Base-by-base conservation (phyloP, 1,140 invertebrate species). In the Rhysida immarginata region DNA sequence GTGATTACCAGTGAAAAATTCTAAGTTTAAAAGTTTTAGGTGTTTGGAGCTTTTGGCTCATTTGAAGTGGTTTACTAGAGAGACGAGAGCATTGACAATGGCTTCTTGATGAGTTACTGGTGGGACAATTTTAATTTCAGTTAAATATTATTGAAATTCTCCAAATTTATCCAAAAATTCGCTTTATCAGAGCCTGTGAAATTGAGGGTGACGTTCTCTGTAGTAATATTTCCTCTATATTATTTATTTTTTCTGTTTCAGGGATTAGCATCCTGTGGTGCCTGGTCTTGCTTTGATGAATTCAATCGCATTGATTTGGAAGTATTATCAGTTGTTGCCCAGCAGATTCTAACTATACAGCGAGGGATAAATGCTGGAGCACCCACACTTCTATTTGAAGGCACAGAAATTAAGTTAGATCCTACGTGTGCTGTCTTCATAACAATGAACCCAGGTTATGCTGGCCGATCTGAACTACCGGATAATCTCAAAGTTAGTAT, bases 281-380 rank as follows among this genome's bases (percentile, higher is more conserved):
- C 93, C 1, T 96, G 92, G 92, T 88, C 90, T 0, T 97, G 93
- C 69, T 96, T 98, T 66, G 93, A 97, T 66, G 93, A 97, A 71
- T 96, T 97, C 68, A 79, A 80, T 66, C 65, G 71, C 42, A 78
- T 80, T 60, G 76, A 80, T 63, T 60, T 77, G 18, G 76, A 79
- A 65, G 92, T 96, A 41, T 66, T 96, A 26, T 97, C 92, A 0
- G 91, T 96, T 1, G 86, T 92, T 2, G 87, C 87, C 0, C 87
- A 92, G 68, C 87, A 92, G 70, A 83, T 85, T 57, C 66, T 83
- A 1, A 84, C 81, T 1, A 83, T 85, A 56, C 81, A 84, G 65
- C 69, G 80, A 66, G 84, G 81, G 27, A 89, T 96, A 54, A 83
- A 84, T 61, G 80, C 85, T 1, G 83, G 81, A 0, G 69, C 79